These are phyloP conservation scores for Drosophila mulleri DNA, from an alignment of 2,888 invertebrate genomes.

Conservation along the genomic window DNA sequence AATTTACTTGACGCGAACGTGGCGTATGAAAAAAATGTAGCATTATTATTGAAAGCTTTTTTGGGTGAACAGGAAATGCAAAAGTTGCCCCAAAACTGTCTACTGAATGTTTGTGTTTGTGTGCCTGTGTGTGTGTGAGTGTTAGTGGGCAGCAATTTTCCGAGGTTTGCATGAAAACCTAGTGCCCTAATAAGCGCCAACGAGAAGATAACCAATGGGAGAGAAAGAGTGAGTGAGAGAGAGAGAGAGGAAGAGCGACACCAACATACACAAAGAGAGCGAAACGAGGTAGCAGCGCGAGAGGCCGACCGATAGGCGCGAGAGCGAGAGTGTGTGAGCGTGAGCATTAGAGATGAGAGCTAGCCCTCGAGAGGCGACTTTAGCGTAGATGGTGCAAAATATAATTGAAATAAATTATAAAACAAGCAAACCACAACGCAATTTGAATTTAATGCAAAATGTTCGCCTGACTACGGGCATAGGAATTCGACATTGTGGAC, in stretches of 20 bases:
- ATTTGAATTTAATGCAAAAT: constrained; percentile 42
- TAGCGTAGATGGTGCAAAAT: constrained; percentile 31
- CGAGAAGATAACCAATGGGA: constrained; percentile 15
- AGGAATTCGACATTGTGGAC: constrained; percentile 27
- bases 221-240: constrained; percentile 7
- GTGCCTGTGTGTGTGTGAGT: constrained; percentile 22
- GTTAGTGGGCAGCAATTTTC: constrained; percentile 63
- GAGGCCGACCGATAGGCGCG: constrained; percentile 14
- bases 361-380: constrained; percentile 5
- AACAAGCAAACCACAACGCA: constrained; percentile 48
- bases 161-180: constrained; percentile 77
- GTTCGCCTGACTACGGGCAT: constrained; percentile 1
- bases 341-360: constrained; percentile 25
- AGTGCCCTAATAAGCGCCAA: constrained; percentile 80
- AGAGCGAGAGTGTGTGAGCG: constrained; percentile 4
- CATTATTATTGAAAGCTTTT: constrained; percentile 43
- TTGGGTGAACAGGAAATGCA: constrained; percentile 65
- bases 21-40: constrained; percentile 41
- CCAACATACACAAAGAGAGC: constrained; percentile 15
- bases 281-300: constrained; percentile 15
- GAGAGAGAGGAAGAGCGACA: constrained; percentile 12
- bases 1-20: constrained; percentile 61
- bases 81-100: constrained; percentile 65
- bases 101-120: constrained; percentile 31
- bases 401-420: constrained; percentile 55